Evolutionary conservation across 2,113 vertebrate genomes (phyloP).

Genomic region (Sander vitreus): DNA sequence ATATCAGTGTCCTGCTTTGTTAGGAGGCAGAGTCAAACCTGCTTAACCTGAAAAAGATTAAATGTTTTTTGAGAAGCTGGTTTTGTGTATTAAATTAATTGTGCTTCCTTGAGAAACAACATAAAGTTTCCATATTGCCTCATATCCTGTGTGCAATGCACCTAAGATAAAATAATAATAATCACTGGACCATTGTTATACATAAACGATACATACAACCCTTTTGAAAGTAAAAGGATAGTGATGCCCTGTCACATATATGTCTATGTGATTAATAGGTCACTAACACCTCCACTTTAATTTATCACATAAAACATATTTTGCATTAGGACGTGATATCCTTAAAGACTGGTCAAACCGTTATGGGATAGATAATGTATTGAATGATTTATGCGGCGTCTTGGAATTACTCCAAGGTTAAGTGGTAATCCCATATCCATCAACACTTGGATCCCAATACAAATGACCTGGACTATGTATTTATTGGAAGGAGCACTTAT

Average conservation of each 20-base stretch:
- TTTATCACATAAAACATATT: conserved; percentile 79
- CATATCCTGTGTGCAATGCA: background rate
- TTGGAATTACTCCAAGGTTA: conserved; percentile 85
- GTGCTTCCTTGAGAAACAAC: conserved; percentile 1
- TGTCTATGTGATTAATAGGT: conserved; percentile 69
- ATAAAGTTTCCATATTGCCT: conserved; percentile 8
- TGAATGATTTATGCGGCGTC: conserved; percentile 72
- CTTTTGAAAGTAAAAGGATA: conserved; percentile 62
- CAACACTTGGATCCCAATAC: conserved; percentile 77
- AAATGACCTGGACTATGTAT: conserved; percentile 77
- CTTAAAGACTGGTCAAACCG: conserved; percentile 78
- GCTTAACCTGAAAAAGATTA: conserved; percentile 32
- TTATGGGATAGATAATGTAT: conserved; percentile 75
- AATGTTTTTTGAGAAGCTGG: conserved; percentile 19
- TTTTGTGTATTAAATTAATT: conserved; percentile 12
- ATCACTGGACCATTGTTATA: conserved; percentile 17
- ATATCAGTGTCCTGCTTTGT: conserved; percentile 44
- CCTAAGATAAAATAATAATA: conserved; percentile 42
- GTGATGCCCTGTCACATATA: conserved; percentile 44
- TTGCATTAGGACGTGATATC: conserved; percentile 77
- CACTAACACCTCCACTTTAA: conserved; percentile 71
- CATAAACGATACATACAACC: conserved; percentile 40
- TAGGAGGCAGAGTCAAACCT: conserved; percentile 39
- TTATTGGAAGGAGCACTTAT: conserved; percentile 85
- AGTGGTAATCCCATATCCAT: conserved; percentile 85